Conservation (phyloP, 2,888 invertebrate species). For the Netelia melanura region DNA sequence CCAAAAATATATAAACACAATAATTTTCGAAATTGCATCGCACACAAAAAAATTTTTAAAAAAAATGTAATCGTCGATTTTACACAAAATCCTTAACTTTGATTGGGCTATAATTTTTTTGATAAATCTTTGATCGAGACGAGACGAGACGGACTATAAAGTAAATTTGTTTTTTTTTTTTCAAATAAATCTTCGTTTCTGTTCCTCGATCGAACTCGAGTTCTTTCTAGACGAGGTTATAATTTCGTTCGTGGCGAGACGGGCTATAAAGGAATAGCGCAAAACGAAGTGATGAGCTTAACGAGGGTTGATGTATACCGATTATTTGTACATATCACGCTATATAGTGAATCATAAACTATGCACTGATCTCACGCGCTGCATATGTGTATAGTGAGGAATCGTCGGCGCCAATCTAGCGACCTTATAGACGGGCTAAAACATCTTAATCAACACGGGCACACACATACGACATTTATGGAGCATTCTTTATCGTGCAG, state of each 20-base stretch:
- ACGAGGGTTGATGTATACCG: constrained; percentile 62
- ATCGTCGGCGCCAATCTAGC: constrained; percentile 24
- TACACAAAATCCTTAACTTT: too few species aligned
- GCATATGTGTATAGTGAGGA: constrained; percentile 20
- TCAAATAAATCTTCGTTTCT: too few species aligned
- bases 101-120: too few species aligned
- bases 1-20: too few species aligned
- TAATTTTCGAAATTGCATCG: too few species aligned
- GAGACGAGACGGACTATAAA: too few species aligned
- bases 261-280: constrained; percentile 30
- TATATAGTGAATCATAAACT: neutral
- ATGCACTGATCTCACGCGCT: neutral
- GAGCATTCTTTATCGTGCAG: too few species aligned
- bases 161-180: too few species aligned
- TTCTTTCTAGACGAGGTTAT: neutral
- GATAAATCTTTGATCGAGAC: too few species aligned
- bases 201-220: too few species aligned
- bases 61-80: too few species aligned
- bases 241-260: neutral
- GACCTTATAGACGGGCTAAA: constrained; percentile 5
- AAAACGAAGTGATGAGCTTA: constrained; percentile 36
- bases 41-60: too few species aligned
- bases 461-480: neutral
- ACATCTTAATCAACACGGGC: constrained; percentile 17
- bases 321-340: constrained; percentile 55